These are phyloP conservation scores for Drosophila atroscutellata DNA, from an alignment of 2,888 invertebrate species.

Conservation along the genomic window DNA sequence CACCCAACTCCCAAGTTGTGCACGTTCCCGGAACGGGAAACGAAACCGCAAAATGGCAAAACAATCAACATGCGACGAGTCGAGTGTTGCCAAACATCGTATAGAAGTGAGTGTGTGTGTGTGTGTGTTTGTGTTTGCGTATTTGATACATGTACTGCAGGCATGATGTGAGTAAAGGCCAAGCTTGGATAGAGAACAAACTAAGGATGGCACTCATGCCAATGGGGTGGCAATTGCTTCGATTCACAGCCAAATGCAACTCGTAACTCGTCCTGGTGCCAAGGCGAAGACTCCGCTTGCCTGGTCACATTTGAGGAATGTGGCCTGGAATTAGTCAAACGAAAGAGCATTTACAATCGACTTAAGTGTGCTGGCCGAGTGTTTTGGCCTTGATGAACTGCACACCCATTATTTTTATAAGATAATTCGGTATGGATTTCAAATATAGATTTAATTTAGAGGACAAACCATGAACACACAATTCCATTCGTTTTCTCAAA, in stretches of 20 bases:
- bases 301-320: constrained; percentile 34
- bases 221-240: constrained; percentile 37
- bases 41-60: constrained; percentile 76
- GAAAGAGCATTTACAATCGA: constrained; percentile 27
- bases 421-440: not conserved
- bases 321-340: constrained; percentile 14
- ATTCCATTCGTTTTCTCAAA: not conserved
- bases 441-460: not conserved
- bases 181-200: constrained; percentile 8
- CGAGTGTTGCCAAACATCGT: constrained; percentile 37
- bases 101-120: not conserved
- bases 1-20: constrained; percentile 27
- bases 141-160: constrained; percentile 6
- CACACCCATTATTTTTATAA: not conserved
- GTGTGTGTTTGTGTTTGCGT: not conserved
- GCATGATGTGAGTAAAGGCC: not conserved
- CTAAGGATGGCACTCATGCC: constrained; percentile 20
- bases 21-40: constrained; percentile 15
- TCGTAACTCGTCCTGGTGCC: constrained; percentile 9
- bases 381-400: not conserved
- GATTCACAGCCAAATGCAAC: constrained; percentile 42
- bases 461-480: not conserved
- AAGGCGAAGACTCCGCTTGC: constrained; percentile 14
- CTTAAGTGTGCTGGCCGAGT: not conserved
- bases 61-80: constrained; percentile 72